Base-by-base conservation (phyloP, 2,113 vertebrate genomes). In the Aptenodytes patagonicus region DNA sequence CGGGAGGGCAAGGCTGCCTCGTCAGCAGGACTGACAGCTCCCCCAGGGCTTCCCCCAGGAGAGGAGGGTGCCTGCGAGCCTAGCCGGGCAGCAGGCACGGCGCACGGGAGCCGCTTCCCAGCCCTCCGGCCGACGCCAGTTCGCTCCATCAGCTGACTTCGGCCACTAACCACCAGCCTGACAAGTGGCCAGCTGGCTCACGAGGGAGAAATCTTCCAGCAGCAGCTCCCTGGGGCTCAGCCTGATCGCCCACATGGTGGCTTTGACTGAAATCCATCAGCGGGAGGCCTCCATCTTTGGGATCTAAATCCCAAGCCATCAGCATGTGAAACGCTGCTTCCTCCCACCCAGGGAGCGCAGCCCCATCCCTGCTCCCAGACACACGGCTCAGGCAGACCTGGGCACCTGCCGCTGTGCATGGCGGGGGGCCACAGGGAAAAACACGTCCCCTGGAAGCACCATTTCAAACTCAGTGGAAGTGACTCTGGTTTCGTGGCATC, bases 151-250 rank as follows among this genome's bases (percentile, higher is more conserved):
- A 88, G 93, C 90, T 87, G 93, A 83, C 57, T 60, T 34, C 15
- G 32, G 88, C 93, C 80, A 64, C 68, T 57, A 71, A 77, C 55
- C 72, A 70, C 83, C 18, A 5, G 52, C 24, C 82, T 90, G 97
- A 95, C 71, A 44, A 93, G 85, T 54, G 62, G 92, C 93, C 92
- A 95, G n/a, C 17, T 46, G 83, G 72, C 69, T 84, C 76, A 60
- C 0, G 0, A 89, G 57, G 94, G 86, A 91, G 46, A 79, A 80
- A 83, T 44, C 61, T 76, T 47, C 81, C 87, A 87, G 51, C 76
- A 90, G 86, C 55, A 82, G 89, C 72, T 32, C 65, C 73, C 2
- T 19, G 24, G 64, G 88, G 65, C 64, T 87, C 68, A n/a, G 80
- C 47, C 77, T 17, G 16, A 55, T 68, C 1, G 0, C 57, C 87